A percentile compares a stretch with the other conserved stretches of the same genome.
Conservation (phyloP, 2,797 vertebrate genomes). For the Danio tinwini region DNA sequence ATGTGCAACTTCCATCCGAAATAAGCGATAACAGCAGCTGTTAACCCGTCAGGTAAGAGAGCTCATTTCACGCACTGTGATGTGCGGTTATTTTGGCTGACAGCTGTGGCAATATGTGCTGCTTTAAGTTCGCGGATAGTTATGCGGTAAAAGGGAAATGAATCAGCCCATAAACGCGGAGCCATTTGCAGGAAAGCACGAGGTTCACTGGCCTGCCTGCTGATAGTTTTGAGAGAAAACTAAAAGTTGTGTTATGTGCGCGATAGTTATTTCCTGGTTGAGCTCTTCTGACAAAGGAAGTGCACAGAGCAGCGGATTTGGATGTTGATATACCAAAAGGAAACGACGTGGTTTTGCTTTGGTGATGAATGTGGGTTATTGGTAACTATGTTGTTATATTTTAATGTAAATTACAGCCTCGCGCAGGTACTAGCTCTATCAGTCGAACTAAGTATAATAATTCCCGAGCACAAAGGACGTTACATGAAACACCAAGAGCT, state of each 20-base stretch:
- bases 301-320: not conserved
- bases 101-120: slow-evolving; percentile 9
- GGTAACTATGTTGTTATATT: not conserved
- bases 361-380: not conserved
- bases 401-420: not conserved
- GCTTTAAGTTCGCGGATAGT: slow-evolving; percentile 39
- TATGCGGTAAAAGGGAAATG: slow-evolving; percentile 43
- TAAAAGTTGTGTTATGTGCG: not conserved
- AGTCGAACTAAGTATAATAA: not conserved
- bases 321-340: not conserved
- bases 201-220: slow-evolving; percentile 53
- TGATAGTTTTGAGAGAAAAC: not conserved
- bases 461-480: not conserved
- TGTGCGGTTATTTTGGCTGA: slow-evolving; percentile 10
- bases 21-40: slow-evolving; percentile 7
- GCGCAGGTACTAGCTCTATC: not conserved
- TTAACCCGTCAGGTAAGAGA: slow-evolving; percentile 45
- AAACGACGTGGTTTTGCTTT: not conserved
- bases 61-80: slow-evolving; percentile 17
- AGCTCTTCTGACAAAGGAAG: not conserved
- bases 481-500: not conserved
- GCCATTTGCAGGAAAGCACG: slow-evolving; percentile 54
- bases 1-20: not conserved
- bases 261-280: not conserved
- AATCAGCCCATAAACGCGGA: slow-evolving; percentile 47